phyloP scores from a whole-genome alignment of 2,113 vertebrate species.

The Actinemys pallida region DNA sequence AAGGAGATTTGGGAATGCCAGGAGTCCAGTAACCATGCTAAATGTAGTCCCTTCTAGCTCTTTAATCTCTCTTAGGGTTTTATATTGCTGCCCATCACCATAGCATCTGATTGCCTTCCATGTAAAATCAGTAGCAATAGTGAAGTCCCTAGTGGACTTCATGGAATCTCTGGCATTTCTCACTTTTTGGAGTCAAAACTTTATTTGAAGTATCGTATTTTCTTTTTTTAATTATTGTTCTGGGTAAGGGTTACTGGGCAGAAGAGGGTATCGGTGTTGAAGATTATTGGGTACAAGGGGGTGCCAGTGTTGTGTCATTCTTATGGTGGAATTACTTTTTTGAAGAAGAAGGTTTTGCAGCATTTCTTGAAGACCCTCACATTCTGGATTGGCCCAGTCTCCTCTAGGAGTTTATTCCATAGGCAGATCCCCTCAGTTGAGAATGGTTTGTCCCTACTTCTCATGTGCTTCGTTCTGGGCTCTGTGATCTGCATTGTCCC shows the following conservation, averaged over 20 bases:
- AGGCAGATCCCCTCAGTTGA: neutral
- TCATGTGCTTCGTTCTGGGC: neutral
- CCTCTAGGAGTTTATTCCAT: neutral
- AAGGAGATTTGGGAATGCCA: neutral
- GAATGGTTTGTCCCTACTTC: neutral
- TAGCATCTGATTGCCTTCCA: conserved; percentile 1
- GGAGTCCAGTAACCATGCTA: neutral
- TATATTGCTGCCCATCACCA: neutral
- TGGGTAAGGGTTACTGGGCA: neutral
- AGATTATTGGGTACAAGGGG: neutral
- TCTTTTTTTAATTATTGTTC: neutral
- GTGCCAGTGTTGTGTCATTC: neutral
- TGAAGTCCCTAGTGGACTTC: neutral
- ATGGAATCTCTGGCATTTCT: neutral
- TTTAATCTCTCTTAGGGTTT: neutral
- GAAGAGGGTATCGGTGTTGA: neutral
- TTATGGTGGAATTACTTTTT: neutral
- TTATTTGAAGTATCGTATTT: neutral
- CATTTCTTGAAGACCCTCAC: neutral
- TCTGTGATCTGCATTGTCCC: neutral
- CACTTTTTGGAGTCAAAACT: neutral
- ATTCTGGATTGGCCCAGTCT: neutral
- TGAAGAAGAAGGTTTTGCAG: neutral
- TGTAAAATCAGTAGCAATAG: neutral
- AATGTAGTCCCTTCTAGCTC: conserved; percentile 1